phyloP scores from a whole-genome alignment of 2,888 invertebrate genomes.

The Phalera bucephala region DNA sequence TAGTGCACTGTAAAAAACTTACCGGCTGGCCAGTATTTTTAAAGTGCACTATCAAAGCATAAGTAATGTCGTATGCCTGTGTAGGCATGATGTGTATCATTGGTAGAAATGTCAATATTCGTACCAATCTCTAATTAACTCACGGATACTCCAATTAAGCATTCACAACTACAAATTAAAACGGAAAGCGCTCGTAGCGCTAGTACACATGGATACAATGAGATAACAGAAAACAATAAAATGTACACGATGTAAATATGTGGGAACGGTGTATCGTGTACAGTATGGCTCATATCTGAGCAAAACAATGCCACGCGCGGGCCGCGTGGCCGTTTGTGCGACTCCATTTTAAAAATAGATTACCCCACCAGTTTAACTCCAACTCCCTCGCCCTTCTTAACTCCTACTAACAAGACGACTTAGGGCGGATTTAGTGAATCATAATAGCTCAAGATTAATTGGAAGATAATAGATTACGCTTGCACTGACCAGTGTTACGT shows the following conservation, averaged over 20 bases:
- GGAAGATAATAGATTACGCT: too few relatives aligned
- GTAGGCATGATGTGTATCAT: too few relatives aligned
- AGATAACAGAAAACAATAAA: conserved; percentile 53
- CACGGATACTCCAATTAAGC: conserved; percentile 53
- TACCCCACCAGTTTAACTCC: too few relatives aligned
- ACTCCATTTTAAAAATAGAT: conserved; percentile 67
- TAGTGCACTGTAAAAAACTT: too few relatives aligned
- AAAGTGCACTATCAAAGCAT: too few relatives aligned
- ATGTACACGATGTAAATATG: conserved; percentile 64
- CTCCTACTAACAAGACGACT: too few relatives aligned
- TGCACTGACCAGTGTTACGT: conserved; percentile 38
- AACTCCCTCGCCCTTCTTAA: too few relatives aligned
- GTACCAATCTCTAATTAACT: conserved; percentile 44
- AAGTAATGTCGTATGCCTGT: too few relatives aligned
- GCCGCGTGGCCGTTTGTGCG: conserved; percentile 64
- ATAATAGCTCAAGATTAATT: too few relatives aligned
- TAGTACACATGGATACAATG: conserved; percentile 53
- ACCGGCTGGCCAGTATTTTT: too few relatives aligned
- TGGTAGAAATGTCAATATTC: too few relatives aligned
- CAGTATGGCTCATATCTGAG: conserved; percentile 51
- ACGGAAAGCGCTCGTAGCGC: conserved; percentile 29
- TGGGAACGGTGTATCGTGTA: conserved; percentile 47
- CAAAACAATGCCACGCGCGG: conserved; percentile 76
- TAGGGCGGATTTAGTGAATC: too few relatives aligned
- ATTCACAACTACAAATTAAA: conserved; percentile 42